Base-by-base conservation (phyloP, 2,113 vertebrate species). In the Neopipo cinnamomea region DNA sequence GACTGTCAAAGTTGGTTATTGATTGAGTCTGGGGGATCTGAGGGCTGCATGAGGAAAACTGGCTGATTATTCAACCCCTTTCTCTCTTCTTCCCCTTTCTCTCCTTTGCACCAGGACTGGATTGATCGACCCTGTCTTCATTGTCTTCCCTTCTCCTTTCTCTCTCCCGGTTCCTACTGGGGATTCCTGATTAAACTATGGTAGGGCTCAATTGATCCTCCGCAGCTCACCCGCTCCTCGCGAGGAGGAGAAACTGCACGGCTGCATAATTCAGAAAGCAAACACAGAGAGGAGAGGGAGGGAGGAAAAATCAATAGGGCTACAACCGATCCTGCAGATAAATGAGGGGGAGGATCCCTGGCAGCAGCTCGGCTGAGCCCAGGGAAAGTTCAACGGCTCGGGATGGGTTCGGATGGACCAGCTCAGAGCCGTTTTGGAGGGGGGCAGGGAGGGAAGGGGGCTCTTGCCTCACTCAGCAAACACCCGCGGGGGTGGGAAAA, bases 201-300 rank as follows among this genome's bases (percentile, higher is more conserved):
- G 97, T 97, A 85, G 89, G 82, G 91, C 97, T 97, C 97, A 92
- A 98, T 96, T 97, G 97, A 97, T 97, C 93, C 93, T 96, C 94
- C 33, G 16, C 97, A 95, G 59, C 85, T 91, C 94, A 62, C 86
- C 68, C 33, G 18, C 92, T 92, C 94, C 95, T 96, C 66, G 16
- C 44, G 8, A 95, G 97, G 83, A 95, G 95, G 87, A 94, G 94
- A 88, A 97, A 71, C 90, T 91, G 97, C 96, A 91, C 70, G 31
- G 79, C 95, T 98, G 96, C 97, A 98, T 97, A 97, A 98, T 97
- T 98, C 96, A 97, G 67, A 96, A 77, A 97, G 97, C 96, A 97
- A 97, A 96, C 96, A 87, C 82, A 50, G 96, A 77, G 86, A 87
- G 86, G 71, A 95, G 81, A 97, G 93, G 80, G 59, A 70, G 86